These are phyloP conservation scores for Agrochola circellaris DNA, from an alignment of 2,888 invertebrate species.

Conservation along the genomic window DNA sequence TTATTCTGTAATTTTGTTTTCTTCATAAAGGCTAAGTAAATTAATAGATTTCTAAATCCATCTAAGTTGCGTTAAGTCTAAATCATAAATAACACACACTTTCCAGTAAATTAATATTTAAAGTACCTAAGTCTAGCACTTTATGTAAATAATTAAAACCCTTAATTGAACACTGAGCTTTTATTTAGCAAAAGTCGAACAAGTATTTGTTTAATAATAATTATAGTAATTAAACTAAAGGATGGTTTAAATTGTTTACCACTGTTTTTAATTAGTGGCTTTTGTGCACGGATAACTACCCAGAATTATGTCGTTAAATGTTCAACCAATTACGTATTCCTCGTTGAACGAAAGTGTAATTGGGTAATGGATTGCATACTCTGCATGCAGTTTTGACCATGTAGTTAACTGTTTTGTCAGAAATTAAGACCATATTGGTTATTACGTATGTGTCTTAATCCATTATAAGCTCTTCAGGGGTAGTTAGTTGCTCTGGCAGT, in stretches of 20 bases:
- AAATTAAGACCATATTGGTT: not conserved
- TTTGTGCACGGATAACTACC: not conserved
- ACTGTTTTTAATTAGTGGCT: slow-evolving; percentile 15
- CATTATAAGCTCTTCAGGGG: not conserved
- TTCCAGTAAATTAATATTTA: not conserved
- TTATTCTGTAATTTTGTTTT: not conserved
- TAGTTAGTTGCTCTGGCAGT: not conserved
- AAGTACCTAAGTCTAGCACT: not conserved
- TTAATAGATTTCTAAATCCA: not conserved
- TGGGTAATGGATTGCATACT: slow-evolving; percentile 17
- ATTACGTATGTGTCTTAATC: not conserved
- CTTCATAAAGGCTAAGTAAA: not conserved
- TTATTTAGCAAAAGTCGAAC: slow-evolving; percentile 10
- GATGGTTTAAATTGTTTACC: slow-evolving; percentile 1
- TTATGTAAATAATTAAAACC: not conserved
- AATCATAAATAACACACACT: not conserved
- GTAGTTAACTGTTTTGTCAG: slow-evolving; percentile 9
- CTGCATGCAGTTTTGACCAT: not conserved
- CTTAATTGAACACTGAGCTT: not conserved
- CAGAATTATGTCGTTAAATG: slow-evolving; percentile 7
- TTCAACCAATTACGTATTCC: slow-evolving; percentile 31
- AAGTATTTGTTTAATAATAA: not conserved
- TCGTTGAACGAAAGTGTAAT: slow-evolving; percentile 15
- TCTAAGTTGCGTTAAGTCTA: no score
- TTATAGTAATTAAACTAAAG: slow-evolving; percentile 9